These are phyloP conservation scores for Nomada fabriciana DNA, from an alignment of 2,888 invertebrate genomes.

Conservation along the genomic window DNA sequence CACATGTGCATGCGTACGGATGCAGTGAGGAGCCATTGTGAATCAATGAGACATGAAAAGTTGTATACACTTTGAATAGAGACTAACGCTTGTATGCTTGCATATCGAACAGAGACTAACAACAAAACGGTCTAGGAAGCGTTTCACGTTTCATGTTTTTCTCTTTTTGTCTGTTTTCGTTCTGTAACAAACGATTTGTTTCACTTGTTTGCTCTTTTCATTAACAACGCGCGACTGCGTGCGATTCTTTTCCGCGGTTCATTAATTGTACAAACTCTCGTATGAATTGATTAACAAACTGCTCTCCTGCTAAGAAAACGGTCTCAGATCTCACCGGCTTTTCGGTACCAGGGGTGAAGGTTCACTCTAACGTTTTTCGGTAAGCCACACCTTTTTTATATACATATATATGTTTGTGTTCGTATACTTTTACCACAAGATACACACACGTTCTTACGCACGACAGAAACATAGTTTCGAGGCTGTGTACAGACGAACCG, in stretches of 20 bases:
- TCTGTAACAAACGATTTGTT: not conserved
- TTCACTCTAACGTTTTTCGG: slow-evolving; percentile 78
- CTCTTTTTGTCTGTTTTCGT: slow-evolving; percentile 13
- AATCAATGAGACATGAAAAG: slow-evolving; percentile 75
- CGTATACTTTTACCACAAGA: slow-evolving; percentile 35
- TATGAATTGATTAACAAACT: slow-evolving; percentile 78
- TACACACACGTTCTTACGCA: slow-evolving; percentile 56
- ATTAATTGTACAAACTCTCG: slow-evolving; percentile 19
- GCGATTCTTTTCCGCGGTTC: slow-evolving; percentile 24
- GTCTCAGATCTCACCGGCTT: slow-evolving; percentile 73
- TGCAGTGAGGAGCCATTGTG: slow-evolving; percentile 78
- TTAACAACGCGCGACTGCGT: slow-evolving; percentile 39
- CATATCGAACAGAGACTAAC: slow-evolving; percentile 45
- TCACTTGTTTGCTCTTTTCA: not conserved
- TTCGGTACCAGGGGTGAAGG: slow-evolving; percentile 81
- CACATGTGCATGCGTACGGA: slow-evolving; percentile 78
- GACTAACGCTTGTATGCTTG: slow-evolving; percentile 46
- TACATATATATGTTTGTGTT: slow-evolving; percentile 50
- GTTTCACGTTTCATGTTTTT: slow-evolving; percentile 19
- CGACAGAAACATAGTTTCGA: slow-evolving; percentile 26
- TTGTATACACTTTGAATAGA: slow-evolving; percentile 10
- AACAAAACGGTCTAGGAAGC: slow-evolving; percentile 30
- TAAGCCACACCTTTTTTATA: slow-evolving; percentile 78
- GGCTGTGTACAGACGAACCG: slow-evolving; percentile 50
- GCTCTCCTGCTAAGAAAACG: slow-evolving; percentile 75